phyloP scores from a whole-genome alignment of 2,888 invertebrate genomes.

The Diarsia dahlii region DNA sequence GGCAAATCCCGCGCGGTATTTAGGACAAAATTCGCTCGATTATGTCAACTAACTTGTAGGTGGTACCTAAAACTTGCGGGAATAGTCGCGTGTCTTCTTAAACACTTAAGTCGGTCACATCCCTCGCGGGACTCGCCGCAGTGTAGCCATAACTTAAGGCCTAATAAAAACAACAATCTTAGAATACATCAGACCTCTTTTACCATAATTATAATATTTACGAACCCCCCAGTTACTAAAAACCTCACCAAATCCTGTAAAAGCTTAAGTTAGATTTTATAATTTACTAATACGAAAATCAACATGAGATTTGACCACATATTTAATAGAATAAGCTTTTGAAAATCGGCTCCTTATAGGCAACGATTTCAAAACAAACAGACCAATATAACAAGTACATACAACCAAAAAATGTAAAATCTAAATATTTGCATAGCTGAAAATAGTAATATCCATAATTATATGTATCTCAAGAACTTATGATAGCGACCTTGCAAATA shows the following conservation, averaged over 20 bases:
- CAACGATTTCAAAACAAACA: too few relatives aligned
- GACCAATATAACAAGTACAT: too few relatives aligned
- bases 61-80: neutral
- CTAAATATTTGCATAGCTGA: too few relatives aligned
- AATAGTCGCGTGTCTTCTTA: neutral
- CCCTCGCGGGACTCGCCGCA: neutral
- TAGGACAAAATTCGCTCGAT: neutral
- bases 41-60: too few relatives aligned
- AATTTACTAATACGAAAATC: neutral
- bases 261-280: neutral
- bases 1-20: neutral
- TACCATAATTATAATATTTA: constrained; percentile 16
- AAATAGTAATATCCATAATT: too few relatives aligned
- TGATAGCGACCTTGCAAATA: too few relatives aligned
- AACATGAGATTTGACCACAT: neutral
- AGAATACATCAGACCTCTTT: constrained; percentile 53
- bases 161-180: constrained; percentile 24
- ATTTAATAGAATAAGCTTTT: constrained; percentile 10
- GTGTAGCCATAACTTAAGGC: neutral
- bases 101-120: neutral
- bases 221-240: neutral
- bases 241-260: neutral
- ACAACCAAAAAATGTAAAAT: too few relatives aligned
- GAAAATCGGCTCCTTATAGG: neutral
- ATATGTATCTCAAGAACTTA: too few relatives aligned